Evolutionary conservation across 2,113 vertebrate species (phyloP), one percentile per base, ranked within the genome.

Genomic region (Campylomormyrus tamandua): DNA sequence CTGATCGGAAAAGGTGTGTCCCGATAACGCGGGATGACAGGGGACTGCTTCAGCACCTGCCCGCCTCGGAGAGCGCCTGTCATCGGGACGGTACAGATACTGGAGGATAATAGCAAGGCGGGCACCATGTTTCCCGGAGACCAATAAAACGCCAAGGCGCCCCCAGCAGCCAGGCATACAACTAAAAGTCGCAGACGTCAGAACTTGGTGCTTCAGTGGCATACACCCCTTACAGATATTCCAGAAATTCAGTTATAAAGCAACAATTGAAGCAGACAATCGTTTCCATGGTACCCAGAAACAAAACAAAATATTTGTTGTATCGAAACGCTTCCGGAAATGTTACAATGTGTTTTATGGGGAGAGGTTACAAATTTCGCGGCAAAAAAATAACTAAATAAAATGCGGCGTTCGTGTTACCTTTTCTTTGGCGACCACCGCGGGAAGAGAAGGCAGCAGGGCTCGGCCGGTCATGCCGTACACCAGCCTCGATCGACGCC

Each of bases 341-440:
- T 19, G 45, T 48, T 46, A 84, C 83, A 46, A 13, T 24, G 45
- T 24, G 21, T 48, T 48, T 45, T n/a, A 48, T 24, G 24, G 9
- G 21, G 9, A 84, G 17, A 42, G 31, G 1, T n/a, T 24, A 45
- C 19, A 46, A 10, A 84, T 48, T 46, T 45, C 83, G 21, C 1
- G 8, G 39, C 19, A 42, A 84, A 83, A 83, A 45, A 35, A 80
- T 1, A 35, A 53, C 4, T 19, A 42, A 15, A 39, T 85, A 27
- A 74, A 66, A 19, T 9, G 24, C 62, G 62, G 27, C 62, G 62
- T 13, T 70, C 56, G 66, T 9, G 15, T 80, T 95, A 96, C 96
- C 96, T 94, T 94, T 74, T 96, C 96, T 88, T 95, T 96, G 21
- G 96, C 96, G 80, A 92, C 90, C 3, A 96, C 95, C 0, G 92